A percentile compares a stretch with the other conserved stretches of the same genome.
phyloP scores from a whole-genome alignment of 2,888 invertebrate species.

The Xestoiulus laeticollis region DNA sequence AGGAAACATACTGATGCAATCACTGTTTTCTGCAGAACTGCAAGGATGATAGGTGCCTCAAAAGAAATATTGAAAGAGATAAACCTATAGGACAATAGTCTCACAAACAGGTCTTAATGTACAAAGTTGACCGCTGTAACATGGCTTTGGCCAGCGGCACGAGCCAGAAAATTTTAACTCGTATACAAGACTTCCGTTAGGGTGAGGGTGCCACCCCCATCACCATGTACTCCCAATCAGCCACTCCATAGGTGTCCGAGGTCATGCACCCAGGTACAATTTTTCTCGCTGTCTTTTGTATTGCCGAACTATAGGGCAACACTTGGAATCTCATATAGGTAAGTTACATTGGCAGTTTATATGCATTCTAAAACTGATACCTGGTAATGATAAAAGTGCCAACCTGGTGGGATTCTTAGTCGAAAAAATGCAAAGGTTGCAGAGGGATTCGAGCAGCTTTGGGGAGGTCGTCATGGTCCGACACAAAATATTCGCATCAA shows the following conservation, averaged over 20 bases:
- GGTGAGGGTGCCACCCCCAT: not conserved
- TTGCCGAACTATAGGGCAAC: not conserved
- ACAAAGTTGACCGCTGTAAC: not conserved
- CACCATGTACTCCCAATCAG: not conserved
- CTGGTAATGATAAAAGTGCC: not conserved
- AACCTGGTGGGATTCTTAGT: slow-evolving; percentile 12
- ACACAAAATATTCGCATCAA: slow-evolving; percentile 50
- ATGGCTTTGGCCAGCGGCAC: not conserved
- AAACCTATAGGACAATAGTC: slow-evolving; percentile 16
- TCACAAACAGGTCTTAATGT: not conserved
- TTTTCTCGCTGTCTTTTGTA: not conserved
- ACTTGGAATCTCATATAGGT: not conserved
- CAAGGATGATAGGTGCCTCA: not conserved
- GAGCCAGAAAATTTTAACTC: not conserved
- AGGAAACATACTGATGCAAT: not conserved
- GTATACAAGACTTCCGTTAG: not conserved
- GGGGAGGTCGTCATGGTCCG: slow-evolving; percentile 47
- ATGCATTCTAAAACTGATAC: not conserved
- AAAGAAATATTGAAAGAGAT: not conserved
- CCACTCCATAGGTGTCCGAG: slow-evolving; percentile 17
- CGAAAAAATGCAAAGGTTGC: not conserved
- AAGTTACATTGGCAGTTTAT: not conserved
- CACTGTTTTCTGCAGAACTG: not conserved
- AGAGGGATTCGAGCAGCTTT: not conserved
- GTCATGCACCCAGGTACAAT: not conserved